Evolutionary conservation across 2,797 vertebrate species (phyloP), one percentile per base, ranked within the genome.

Genomic region (Cyprinodon diabolis): DNA sequence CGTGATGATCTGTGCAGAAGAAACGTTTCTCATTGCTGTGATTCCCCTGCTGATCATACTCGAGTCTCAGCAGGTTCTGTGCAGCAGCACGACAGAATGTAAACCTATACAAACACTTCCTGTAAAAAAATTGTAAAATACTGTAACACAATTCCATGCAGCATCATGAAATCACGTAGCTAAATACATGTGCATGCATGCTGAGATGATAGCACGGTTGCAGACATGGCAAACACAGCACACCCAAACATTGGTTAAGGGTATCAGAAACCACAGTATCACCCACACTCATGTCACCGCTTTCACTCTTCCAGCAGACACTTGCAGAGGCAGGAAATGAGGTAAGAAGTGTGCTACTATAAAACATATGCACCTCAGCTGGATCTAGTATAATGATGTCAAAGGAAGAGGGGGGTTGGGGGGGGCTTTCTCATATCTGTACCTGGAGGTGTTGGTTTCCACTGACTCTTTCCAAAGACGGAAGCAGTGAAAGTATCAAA

Each of bases 291-390:
- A 17, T 30, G 0, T 56, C 65, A 57, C 54, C 48, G n/a, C 63
- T 66, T 25, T 69, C 68, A 56, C 52, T 58, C 30, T 23, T 68
- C 47, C 48, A 40, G 35, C 51, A 54, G 67, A 54, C n/a, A 54
- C 25, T 57, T 35, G 23, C 43, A 51, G 40, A 14, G 23, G 51
- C 62, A 54, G 51, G 66, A 68, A 14, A 37, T 47, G 21, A 35
- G 47, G 25, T 51, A 56, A 48, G 17, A 1, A 3, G 19, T 43
- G 37, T 45, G 11, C 21, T 55, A 10, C 21, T 55, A 55, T 23
- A 55, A 23, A 55, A 23, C 54, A 55, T 12, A 55, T 2, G 40
- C 11, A 63, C 60, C n/a, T 63, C 40, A 43, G 37, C 19, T 21
- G 60, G 60, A 45, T 63, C 60, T 21, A 21, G 43, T 11, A 10